Evolutionary conservation across 2,888 invertebrate genomes (phyloP).

Genomic region (Tanaodytes sp.): DNA sequence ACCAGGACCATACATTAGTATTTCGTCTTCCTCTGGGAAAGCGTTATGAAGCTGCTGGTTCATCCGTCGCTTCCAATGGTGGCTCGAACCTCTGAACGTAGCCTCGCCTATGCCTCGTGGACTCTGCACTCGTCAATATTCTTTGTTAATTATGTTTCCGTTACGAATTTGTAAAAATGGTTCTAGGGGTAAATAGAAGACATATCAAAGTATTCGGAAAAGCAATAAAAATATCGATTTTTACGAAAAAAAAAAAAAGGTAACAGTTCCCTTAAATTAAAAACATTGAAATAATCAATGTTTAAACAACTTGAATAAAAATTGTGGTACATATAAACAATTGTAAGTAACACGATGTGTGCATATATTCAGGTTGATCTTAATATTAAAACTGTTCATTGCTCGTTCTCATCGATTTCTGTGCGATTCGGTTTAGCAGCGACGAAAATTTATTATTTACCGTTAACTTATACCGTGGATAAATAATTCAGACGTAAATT

Average conservation of each 20-base stretch:
- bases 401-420: too few relatives aligned
- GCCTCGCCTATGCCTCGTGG: constrained; percentile 13
- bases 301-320: too few relatives aligned
- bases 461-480: too few relatives aligned
- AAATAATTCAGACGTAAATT: constrained; percentile 51
- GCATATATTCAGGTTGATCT: too few relatives aligned
- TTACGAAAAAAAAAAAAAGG: constrained; percentile 10
- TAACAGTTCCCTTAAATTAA: constrained; percentile 7
- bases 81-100: constrained; percentile 7
- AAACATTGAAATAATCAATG: too few relatives aligned
- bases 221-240: constrained; percentile 13
- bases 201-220: constrained; percentile 8
- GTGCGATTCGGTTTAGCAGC: too few relatives aligned
- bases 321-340: too few relatives aligned
- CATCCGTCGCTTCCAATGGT: constrained; percentile 13
- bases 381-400: too few relatives aligned
- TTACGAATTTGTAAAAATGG: constrained; percentile 8
- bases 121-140: constrained; percentile 5
- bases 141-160: constrained; percentile 10
- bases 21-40: constrained; percentile 6
- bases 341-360: too few relatives aligned
- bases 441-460: too few relatives aligned
- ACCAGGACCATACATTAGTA: neutral
- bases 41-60: constrained; percentile 9
- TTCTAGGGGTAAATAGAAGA: constrained; percentile 13